These are phyloP conservation scores for Tokudaia tokunoshimensis DNA, from an alignment of 2,797 vertebrate genomes.

Conservation along the genomic window DNA sequence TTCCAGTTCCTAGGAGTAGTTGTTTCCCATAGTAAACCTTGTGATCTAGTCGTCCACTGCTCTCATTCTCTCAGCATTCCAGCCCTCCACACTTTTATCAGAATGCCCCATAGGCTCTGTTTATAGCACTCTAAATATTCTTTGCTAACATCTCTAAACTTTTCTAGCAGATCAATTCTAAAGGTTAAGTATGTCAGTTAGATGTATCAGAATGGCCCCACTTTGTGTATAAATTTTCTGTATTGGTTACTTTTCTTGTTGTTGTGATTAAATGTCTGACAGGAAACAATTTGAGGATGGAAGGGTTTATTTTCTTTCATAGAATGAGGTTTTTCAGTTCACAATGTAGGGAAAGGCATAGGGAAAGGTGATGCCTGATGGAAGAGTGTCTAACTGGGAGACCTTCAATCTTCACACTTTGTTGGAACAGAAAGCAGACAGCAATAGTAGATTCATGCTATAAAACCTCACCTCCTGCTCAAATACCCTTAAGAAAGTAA, in stretches of 20 bases:
- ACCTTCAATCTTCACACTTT: neutral
- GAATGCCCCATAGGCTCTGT: neutral
- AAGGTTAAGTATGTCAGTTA: neutral
- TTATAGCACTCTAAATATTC: neutral
- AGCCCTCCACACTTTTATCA: neutral
- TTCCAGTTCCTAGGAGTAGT: neutral
- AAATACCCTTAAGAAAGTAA: neutral
- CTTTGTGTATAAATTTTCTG: neutral
- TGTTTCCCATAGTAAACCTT: neutral
- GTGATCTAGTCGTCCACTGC: neutral
- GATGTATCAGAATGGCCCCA: neutral
- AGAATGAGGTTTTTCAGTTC: neutral
- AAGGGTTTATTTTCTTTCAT: neutral
- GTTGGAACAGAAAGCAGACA: neutral
- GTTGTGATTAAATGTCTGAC: too few species aligned
- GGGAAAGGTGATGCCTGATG: neutral
- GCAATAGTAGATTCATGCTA: neutral
- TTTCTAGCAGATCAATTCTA: neutral
- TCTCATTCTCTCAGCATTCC: too few species aligned
- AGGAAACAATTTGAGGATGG: too few species aligned
- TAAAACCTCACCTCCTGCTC: neutral
- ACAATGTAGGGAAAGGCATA: neutral
- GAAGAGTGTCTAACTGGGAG: neutral
- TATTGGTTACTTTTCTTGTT: neutral
- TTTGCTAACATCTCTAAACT: neutral